These are phyloP conservation scores for Archocentrus centrarchus DNA, from an alignment of 2,113 vertebrate genomes.

Conservation along the genomic window DNA sequence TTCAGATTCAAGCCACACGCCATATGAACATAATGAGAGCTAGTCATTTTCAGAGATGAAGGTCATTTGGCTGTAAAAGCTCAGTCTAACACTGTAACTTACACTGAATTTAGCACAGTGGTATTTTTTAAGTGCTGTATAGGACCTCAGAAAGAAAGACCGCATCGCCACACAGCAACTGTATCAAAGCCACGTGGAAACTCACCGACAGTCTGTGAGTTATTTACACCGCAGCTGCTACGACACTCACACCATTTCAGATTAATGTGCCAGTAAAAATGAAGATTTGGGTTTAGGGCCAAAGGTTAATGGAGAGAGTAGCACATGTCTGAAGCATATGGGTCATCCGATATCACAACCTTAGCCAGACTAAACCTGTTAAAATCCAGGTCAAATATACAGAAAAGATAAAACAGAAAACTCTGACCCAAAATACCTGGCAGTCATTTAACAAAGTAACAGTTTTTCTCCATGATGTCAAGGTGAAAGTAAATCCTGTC, in stretches of 20 bases:
- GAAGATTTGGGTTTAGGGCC: slow-evolving; percentile 2
- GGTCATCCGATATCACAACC: neutral
- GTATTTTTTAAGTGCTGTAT: neutral
- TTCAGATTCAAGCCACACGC: neutral
- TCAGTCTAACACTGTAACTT: neutral
- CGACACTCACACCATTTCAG: neutral
- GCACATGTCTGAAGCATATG: neutral
- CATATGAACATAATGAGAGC: neutral
- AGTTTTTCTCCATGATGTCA: neutral
- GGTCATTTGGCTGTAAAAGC: neutral
- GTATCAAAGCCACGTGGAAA: slow-evolving; percentile 3
- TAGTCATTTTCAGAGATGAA: neutral
- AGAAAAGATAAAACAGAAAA: neutral
- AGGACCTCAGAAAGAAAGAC: neutral
- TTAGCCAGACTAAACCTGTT: neutral
- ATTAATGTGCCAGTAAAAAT: slow-evolving; percentile 22
- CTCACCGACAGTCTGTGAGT: neutral
- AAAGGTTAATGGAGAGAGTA: slow-evolving; percentile 34
- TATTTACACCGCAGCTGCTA: slow-evolving; percentile 5
- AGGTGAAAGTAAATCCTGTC: neutral
- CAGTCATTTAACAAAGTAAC: no score
- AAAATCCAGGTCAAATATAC: neutral
- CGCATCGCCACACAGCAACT: neutral
- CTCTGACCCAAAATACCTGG: neutral
- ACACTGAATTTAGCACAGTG: slow-evolving; percentile 1